Conservation (phyloP, 2,888 invertebrate genomes). For the Clanis bilineata region DNA sequence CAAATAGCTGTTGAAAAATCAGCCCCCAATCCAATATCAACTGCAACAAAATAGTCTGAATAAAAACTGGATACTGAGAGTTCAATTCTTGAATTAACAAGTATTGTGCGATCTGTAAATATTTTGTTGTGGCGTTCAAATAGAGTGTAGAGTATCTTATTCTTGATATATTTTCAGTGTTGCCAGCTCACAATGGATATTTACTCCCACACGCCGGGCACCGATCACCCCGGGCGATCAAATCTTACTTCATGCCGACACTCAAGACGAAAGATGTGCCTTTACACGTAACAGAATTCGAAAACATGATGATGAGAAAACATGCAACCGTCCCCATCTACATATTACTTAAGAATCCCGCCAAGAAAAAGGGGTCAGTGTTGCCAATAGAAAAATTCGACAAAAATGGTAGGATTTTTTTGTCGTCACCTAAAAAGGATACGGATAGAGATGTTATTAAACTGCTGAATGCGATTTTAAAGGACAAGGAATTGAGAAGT, state of each 20-base stretch:
- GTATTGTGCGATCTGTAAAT: no score
- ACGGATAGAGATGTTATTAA: neutral
- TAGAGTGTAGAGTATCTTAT: no score
- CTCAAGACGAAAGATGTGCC: neutral
- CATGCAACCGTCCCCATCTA: neutral
- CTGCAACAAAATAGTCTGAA: no score
- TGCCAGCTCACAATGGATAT: neutral
- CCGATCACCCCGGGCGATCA: neutral
- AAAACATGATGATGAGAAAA: conserved; percentile 6
- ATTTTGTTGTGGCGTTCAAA: no score
- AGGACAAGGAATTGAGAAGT: neutral
- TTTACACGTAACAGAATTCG: neutral
- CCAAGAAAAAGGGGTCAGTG: neutral
- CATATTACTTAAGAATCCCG: neutral
- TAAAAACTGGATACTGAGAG: no score
- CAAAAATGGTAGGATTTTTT: conserved; percentile 22
- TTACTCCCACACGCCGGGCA: neutral
- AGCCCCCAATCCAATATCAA: no score
- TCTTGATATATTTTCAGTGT: conserved; percentile 5
- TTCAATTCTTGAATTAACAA: no score
- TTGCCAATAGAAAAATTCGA: conserved; percentile 16
- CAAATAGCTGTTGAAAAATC: no score
- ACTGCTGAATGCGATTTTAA: neutral
- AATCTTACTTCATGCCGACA: neutral
- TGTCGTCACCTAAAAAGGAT: conserved; percentile 16